Conservation (phyloP, 2,888 invertebrate species). For the Dromius quadrimaculatus region DNA sequence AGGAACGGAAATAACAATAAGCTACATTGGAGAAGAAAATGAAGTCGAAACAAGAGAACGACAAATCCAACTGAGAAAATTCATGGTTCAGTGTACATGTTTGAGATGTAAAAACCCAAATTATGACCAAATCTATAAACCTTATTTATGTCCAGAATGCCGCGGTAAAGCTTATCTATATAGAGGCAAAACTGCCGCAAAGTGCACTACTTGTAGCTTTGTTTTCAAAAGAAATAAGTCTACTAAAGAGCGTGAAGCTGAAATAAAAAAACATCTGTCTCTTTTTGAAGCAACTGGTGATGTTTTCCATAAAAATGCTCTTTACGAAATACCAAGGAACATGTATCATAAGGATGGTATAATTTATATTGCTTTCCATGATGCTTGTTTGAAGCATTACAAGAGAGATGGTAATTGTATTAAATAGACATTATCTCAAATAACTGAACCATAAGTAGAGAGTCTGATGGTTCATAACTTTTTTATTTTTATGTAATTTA, state of each 20-base stretch:
- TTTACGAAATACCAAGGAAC: neutral
- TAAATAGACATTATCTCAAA: neutral
- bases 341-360: conserved; percentile 9
- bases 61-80: neutral
- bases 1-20: conserved; percentile 27
- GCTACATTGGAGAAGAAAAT: neutral
- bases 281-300: neutral
- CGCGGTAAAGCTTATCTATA: conserved; percentile 1
- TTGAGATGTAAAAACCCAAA: neutral
- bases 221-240: neutral
- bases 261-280: neutral
- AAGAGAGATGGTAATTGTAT: neutral
- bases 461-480: too few relatives aligned
- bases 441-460: too few relatives aligned
- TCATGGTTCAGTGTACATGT: neutral
- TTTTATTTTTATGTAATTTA: too few relatives aligned
- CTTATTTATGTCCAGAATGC: conserved; percentile 3
- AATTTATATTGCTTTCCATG: neutral
- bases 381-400: neutral
- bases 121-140: neutral
- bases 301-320: neutral
- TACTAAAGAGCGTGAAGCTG: conserved; percentile 1
- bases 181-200: neutral
- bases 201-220: neutral
- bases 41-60: neutral